phyloP scores from a whole-genome alignment of 2,888 invertebrate genomes.

The Xylota segnis region DNA sequence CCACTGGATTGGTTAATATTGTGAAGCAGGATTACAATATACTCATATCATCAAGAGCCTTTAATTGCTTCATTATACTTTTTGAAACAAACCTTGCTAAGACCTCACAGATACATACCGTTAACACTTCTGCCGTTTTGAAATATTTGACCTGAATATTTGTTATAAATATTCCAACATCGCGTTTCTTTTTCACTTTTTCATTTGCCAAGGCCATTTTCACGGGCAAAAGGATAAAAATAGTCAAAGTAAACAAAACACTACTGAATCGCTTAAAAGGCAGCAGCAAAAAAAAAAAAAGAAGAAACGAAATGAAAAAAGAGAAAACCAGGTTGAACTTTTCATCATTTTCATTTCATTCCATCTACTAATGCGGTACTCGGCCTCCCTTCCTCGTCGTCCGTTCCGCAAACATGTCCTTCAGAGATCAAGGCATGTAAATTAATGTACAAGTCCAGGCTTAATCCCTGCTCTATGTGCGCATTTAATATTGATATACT shows the following conservation, averaged over 20 bases:
- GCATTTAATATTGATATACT: conserved; percentile 71
- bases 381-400: not conserved
- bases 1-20: too few species aligned
- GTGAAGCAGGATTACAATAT: too few species aligned
- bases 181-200: conserved; percentile 13
- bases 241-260: conserved; percentile 57
- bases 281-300: conserved; percentile 16
- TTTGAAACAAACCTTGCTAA: too few species aligned
- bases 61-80: too few species aligned
- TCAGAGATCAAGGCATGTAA: conserved; percentile 73
- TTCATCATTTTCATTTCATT: conserved; percentile 67
- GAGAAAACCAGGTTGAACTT: conserved; percentile 53
- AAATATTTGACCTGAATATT: conserved; percentile 28
- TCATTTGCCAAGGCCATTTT: conserved; percentile 51
- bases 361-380: conserved; percentile 31
- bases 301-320: too few species aligned
- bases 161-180: conserved; percentile 16
- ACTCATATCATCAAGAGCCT: too few species aligned
- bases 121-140: not conserved
- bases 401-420: conserved; percentile 45
- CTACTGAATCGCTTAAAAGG: conserved; percentile 47
- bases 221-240: conserved; percentile 52
- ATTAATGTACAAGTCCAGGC: conserved; percentile 70
- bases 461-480: conserved; percentile 66
- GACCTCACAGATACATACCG: too few species aligned